Base-by-base conservation (phyloP, 2,113 vertebrate species). In the Macquaria australasica region DNA sequence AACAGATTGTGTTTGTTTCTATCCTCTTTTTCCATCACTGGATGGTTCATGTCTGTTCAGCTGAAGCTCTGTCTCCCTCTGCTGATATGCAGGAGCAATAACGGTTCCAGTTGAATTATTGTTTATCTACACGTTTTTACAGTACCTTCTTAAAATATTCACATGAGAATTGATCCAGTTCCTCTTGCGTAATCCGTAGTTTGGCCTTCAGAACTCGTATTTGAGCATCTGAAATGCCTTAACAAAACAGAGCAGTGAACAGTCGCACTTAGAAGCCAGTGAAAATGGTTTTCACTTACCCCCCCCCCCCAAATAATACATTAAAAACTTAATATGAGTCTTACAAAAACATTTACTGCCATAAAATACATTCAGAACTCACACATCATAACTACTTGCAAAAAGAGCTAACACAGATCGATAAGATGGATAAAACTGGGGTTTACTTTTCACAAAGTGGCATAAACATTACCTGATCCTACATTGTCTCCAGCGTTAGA, bases 121-220 rank as follows among this genome's bases (percentile, higher is more conserved):
- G 31, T 45, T 31, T 2, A 50, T 48, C 11, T 28, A 4, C 25
- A 55, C 5, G n/a, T 20, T 45, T 45, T 59, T 15, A 37, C 82
- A 87, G 87, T 95, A 99, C 98, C 97, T 97, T 99, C 70, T 95
- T 97, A 85, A 92, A 96, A 91, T 93, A 97, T 82, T 99, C 97
- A 89, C 92, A 87, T 7, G 96, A 92, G 55, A 97, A 45, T 20
- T 89, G 96, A 89, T 97, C 97, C 90, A 99, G 77, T 82, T 99
- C 97, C 69, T 98, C 97, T 77, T 98, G 97, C 69, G 93, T 96
- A 76, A 99, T 97, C 78, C 88, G 95, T 60, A 99, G 92, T 89
- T 97, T 98, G 88, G 97, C 97, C 90, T 97, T 99, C 67, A 98
- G 90, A 93, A 98, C 96, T 82, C 97, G 95, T 77, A 97, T 96